phyloP scores from a whole-genome alignment of 64 coral and sea anemone genomes.

The Porites australiensis region DNA sequence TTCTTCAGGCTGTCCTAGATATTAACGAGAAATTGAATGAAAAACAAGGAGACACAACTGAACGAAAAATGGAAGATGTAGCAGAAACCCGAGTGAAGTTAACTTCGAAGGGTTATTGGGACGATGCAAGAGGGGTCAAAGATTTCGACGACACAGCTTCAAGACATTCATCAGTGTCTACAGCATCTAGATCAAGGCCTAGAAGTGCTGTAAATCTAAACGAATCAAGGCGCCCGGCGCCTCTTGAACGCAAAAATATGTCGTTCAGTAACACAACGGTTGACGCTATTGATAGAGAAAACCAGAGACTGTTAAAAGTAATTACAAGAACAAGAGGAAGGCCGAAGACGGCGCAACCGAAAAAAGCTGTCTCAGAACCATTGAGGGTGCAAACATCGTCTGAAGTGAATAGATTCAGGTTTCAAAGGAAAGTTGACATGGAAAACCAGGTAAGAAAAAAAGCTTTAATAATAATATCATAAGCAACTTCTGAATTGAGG shows the following conservation, averaged over 20 bases:
- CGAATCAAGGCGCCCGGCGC: conserved; percentile 50
- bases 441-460: conserved; percentile 89
- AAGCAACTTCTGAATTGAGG: too few relatives aligned
- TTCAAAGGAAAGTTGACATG: conserved; percentile 90
- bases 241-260: conserved; percentile 90
- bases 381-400: conserved; percentile 90
- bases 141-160: conserved; percentile 55
- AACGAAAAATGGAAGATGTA: not conserved
- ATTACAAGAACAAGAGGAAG: conserved; percentile 76
- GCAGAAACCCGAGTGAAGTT: not conserved
- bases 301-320: conserved; percentile 87
- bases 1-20: conserved; percentile 95
- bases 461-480: not conserved
- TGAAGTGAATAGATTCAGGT: conserved; percentile 95
- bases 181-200: conserved; percentile 72
- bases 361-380: conserved; percentile 74
- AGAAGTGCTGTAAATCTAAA: conserved; percentile 61
- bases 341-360: conserved; percentile 75
- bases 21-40: conserved; percentile 93
- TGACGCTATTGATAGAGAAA: conserved; percentile 93
- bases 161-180: conserved; percentile 48
- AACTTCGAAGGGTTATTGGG: conserved; percentile 13
- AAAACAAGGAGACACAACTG: conserved; percentile 33
- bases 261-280: conserved; percentile 94
- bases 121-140: not conserved